Evolutionary conservation across 2,797 vertebrate species (phyloP).

Genomic region (Crocodylus rhombifer): DNA sequence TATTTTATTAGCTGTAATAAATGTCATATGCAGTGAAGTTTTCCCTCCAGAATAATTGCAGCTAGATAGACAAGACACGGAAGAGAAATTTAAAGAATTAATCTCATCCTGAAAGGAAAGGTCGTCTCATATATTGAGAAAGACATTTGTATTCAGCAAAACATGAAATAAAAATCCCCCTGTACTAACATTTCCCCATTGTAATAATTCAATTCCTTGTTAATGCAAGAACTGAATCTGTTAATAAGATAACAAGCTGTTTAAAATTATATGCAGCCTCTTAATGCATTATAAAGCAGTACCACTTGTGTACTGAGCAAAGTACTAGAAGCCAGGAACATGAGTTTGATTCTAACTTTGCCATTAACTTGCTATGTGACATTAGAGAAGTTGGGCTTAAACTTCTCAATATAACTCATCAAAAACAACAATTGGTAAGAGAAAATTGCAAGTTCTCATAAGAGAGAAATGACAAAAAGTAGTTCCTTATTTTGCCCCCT

Average conservation of each 20-base stretch:
- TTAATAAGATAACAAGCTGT: neutral
- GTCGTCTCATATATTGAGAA: neutral
- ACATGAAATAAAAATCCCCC: neutral
- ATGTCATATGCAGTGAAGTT: neutral
- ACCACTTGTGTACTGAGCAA: neutral
- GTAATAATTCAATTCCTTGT: slow-evolving; percentile 29
- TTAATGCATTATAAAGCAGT: neutral
- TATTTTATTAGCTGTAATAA: neutral
- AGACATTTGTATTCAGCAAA: neutral
- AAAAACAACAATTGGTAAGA: neutral
- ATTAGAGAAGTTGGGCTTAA: neutral
- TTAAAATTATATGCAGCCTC: neutral
- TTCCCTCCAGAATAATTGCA: neutral
- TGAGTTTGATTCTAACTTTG: neutral
- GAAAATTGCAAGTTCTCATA: accelerated
- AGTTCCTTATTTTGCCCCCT: neutral
- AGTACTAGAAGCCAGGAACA: neutral
- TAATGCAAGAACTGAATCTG: neutral
- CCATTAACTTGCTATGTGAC: neutral
- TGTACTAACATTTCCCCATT: neutral
- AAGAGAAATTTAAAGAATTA: neutral
- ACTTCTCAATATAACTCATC: neutral
- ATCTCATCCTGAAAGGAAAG: neutral
- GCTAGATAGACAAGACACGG: neutral
- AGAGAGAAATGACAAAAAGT: neutral